Evolutionary conservation across 2,797 vertebrate genomes (phyloP), one percentile per base, ranked within the genome.

Genomic region (Argyrosomus regius): DNA sequence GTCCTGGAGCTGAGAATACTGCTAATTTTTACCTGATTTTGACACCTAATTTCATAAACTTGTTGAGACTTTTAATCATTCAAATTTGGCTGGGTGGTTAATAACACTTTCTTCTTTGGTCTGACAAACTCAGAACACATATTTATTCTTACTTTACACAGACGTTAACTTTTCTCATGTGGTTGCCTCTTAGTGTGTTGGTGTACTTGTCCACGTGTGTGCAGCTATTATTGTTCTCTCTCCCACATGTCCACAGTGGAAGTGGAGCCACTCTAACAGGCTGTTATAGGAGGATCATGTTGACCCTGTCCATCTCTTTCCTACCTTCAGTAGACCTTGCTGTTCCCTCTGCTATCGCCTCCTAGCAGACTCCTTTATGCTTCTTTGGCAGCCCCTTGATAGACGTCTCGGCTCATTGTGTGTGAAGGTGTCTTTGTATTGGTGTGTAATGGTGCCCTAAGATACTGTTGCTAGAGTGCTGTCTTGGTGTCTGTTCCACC

Each of bases 341-440:
- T 58, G 50, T 74, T 83, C 74, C 60, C 56, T 66, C 65, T 57
- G 63, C 72, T 81, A 82, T 63, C 76, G 39, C 79, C 78, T 73
- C 82, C 52, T 63, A 53, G 65, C 83, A 88, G 84, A 18, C 81
- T 84, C 77, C 78, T 89, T 71, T 76, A 77, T 72, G 82, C 50
- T 64, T 87, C 84, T 77, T 67, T 84, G 69, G 83, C 84, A 89
- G 74, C 62, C 71, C 63, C 56, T 78, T 84, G 82, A 90, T 83
- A 78, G 87, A 79, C 66, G 72, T 78, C 84, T 80, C 50, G 52
- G 70, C 80, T 88, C 90, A 83, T 90, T 90, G 87, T 91, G 75
- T 88, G 85, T 73, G 75, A 81, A 83, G 81, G 87, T 88, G 86
- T 88, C 87, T 93, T 89, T 88, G 89, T 90, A 73, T 78, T 50